Evolutionary conservation across 2,888 invertebrate species (phyloP), one percentile per base, ranked within the genome.

Genomic region (Ochropleura plecta): DNA sequence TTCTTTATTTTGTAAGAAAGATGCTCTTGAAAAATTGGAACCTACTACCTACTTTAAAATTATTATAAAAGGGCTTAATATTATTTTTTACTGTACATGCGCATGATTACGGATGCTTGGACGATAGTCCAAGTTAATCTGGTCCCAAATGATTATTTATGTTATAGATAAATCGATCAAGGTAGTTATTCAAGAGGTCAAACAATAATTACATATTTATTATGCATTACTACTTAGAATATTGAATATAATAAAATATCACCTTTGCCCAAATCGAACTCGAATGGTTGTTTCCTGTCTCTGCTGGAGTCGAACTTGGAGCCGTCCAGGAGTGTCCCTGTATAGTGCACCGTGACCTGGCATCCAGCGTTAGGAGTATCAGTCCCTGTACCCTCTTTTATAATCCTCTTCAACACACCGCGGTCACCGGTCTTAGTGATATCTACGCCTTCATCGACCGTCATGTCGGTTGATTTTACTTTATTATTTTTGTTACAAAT

Each of bases 241-340:
- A 44, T 14, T 12, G 18, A 65, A 70, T 46, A 12, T 7, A 72
- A 51, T 68, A 78, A 46, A 70, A 71, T 65, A 82, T 89, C 95
- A 98, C 99, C 98, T 97, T 98, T 98, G 79, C 99, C 99, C 65
- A 99, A 96, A 84, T 97, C 97, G 92, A 99, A 99, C 89, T 98
- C 97, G 91, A 99, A 99, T 1, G 98, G 98, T 79, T 98, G 97
- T 81, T 97, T 97, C 78, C 99, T 97, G 86, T 98, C 98, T 85
- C 97, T 97, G 92, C 99, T 99, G 0, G 99, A 99, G 94, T 99
- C 99, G 92, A 99, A 99, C 91, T 98, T 97, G 5, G 98, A 98
- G 57, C 99, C 99, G 94, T 99, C 98, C 46, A 97, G 90, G 49
- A 99, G 96, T 3, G 98, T 98, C 49, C 99, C 99, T 3, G 98